These are phyloP conservation scores for Stichodactyla helianthus DNA, from an alignment of 64 coral and sea anemone species.

Conservation along the genomic window DNA sequence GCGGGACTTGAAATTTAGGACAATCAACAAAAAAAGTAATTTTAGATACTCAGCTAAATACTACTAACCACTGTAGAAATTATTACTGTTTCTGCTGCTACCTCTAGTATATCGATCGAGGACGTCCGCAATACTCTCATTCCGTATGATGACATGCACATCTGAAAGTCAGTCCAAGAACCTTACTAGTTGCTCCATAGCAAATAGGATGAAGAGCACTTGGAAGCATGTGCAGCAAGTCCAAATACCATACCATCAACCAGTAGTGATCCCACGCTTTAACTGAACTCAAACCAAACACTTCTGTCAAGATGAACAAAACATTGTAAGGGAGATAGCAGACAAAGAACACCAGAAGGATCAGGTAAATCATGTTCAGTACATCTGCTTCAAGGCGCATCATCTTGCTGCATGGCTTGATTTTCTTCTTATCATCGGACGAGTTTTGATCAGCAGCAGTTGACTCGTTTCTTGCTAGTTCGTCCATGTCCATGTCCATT, in stretches of 20 bases:
- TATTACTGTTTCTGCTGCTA: too few species aligned
- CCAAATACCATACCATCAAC: not conserved
- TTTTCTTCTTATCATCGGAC: not conserved
- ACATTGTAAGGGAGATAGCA: not conserved
- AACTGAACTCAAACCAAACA: not conserved
- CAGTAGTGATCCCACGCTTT: not conserved
- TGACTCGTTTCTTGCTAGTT: not conserved
- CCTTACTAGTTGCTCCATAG: not conserved
- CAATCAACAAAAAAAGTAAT: too few species aligned
- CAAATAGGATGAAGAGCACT: not conserved
- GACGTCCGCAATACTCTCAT: too few species aligned
- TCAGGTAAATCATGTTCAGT: not conserved
- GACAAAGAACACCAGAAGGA: not conserved
- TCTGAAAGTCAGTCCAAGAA: not conserved
- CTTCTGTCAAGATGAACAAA: not conserved
- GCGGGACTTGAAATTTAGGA: too few species aligned
- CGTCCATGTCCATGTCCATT: not conserved
- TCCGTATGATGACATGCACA: not conserved
- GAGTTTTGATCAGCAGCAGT: not conserved
- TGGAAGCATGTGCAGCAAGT: not conserved
- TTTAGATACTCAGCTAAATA: too few species aligned
- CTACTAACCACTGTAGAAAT: too few species aligned
- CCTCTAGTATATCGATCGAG: too few species aligned
- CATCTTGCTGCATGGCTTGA: not conserved
- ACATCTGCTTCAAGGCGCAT: not conserved